phyloP scores from a whole-genome alignment of 2,113 vertebrate species.

The Bostrychus sinensis region DNA sequence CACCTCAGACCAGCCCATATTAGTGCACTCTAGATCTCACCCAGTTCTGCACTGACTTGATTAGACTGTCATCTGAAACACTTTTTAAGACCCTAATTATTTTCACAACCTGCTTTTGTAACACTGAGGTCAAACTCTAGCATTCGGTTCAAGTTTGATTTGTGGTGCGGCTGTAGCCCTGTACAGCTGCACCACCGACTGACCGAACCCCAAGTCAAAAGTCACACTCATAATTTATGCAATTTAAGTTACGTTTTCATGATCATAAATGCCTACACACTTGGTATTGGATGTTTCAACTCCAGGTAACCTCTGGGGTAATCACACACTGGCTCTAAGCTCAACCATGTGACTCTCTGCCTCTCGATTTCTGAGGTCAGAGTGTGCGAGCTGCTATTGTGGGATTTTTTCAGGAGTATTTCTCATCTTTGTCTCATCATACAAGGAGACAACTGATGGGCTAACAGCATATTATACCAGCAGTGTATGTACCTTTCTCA shows the following conservation, averaged over 20 bases:
- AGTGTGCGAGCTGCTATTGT: constrained; percentile 33
- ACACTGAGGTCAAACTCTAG: constrained; percentile 56
- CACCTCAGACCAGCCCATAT: constrained; percentile 58
- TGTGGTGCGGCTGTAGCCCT: constrained; percentile 57
- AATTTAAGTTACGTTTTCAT: constrained; percentile 57
- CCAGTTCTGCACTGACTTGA: constrained; percentile 40
- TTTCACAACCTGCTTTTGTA: constrained; percentile 37
- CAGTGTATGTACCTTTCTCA: constrained; percentile 11
- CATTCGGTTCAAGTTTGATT: constrained; percentile 53
- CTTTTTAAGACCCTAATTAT: constrained; percentile 55
- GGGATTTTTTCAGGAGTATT: constrained; percentile 12
- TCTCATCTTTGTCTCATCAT: constrained; percentile 28
- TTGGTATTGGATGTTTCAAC: constrained; percentile 55
- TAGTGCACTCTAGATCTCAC: constrained; percentile 31
- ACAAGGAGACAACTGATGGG: constrained; percentile 45
- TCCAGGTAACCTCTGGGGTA: constrained; percentile 61
- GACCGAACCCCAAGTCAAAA: constrained; percentile 58
- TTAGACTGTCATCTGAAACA: constrained; percentile 33
- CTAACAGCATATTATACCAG: constrained; percentile 25
- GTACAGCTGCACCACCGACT: constrained; percentile 62
- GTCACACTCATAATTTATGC: constrained; percentile 55
- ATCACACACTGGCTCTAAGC: constrained; percentile 46
- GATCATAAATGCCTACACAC: constrained; percentile 57
- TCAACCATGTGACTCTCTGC: constrained; percentile 44
- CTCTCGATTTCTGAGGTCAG: constrained; percentile 48